Percentiles rank a stretch among this genome's conserved stretches.
phyloP scores from a whole-genome alignment of 2,888 invertebrate genomes.

The Blera fallax region DNA sequence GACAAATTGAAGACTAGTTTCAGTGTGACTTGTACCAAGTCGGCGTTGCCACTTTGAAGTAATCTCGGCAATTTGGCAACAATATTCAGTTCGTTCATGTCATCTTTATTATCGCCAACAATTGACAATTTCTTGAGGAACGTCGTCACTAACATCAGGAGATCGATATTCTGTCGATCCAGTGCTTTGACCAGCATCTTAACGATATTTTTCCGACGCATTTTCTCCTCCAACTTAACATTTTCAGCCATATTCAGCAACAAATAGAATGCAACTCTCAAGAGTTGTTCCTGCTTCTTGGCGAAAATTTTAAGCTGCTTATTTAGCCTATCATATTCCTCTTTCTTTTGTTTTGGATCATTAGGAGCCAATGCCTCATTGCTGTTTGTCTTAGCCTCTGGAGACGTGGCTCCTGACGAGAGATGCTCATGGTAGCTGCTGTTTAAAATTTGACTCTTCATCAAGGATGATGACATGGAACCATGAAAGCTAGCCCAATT shows the following conservation, averaged over 20 bases:
- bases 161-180: slow-evolving; percentile 94
- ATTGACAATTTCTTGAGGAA: slow-evolving; percentile 97
- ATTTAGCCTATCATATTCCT: slow-evolving; percentile 90
- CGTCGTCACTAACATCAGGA: slow-evolving; percentile 93
- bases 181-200: slow-evolving; percentile 93
- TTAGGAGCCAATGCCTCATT: slow-evolving; percentile 79
- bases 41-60: slow-evolving; percentile 85
- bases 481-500: slow-evolving; percentile 84
- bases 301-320: slow-evolving; percentile 91
- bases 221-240: slow-evolving; percentile 97
- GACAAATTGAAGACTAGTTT: slow-evolving; percentile 97
- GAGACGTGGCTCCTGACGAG: slow-evolving; percentile 80
- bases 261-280: slow-evolving; percentile 95
- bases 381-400: slow-evolving; percentile 79
- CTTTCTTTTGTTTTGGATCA: slow-evolving; percentile 83
- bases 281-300: slow-evolving; percentile 95
- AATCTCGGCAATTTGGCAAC: slow-evolving; percentile 92
- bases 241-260: slow-evolving; percentile 97
- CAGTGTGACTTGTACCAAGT: slow-evolving; percentile 88
- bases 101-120: slow-evolving; percentile 96
- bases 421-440: slow-evolving; percentile 88
- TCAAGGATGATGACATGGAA: slow-evolving; percentile 83
- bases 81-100: slow-evolving; percentile 91
- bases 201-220: slow-evolving; percentile 96
- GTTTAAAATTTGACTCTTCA: slow-evolving; percentile 85